These are phyloP conservation scores for Ceratina australensis DNA, from an alignment of 1,140 invertebrate species.

Conservation along the genomic window DNA sequence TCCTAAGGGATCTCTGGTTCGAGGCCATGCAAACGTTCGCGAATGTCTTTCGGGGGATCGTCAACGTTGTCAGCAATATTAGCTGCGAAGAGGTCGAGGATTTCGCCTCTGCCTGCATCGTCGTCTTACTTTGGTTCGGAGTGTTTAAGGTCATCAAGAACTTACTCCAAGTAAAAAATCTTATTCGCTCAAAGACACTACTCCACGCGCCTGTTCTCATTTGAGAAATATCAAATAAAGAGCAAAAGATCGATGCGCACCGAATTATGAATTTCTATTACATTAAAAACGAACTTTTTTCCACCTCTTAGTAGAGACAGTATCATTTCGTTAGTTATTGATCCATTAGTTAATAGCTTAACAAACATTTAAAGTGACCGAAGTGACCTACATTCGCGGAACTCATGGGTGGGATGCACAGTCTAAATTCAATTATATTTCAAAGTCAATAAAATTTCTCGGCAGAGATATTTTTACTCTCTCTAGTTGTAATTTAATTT, in stretches of 20 bases:
- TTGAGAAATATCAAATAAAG: no score
- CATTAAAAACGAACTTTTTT: no score
- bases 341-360: no score
- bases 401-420: no score
- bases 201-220: no score
- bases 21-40: constrained; percentile 70
- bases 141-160: constrained; percentile 57
- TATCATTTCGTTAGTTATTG: no score
- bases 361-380: no score
- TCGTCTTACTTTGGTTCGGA: constrained; percentile 68
- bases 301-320: no score
- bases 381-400: no score
- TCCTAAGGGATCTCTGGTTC: constrained; percentile 68
- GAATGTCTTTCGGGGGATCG: constrained; percentile 66
- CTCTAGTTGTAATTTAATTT: not conserved
- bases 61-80: constrained; percentile 64
- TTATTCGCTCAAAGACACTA: not conserved
- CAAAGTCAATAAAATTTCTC: not conserved
- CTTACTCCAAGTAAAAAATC: constrained; percentile 58
- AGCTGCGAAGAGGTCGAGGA: constrained; percentile 71
- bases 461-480: not conserved
- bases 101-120: constrained; percentile 67
- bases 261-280: no score
- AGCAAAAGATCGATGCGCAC: no score
- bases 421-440: not conserved